Evolutionary conservation across 1,140 invertebrate genomes (phyloP), one percentile per base, ranked within the genome.

Genomic region (Sarcophaga bullata): DNA sequence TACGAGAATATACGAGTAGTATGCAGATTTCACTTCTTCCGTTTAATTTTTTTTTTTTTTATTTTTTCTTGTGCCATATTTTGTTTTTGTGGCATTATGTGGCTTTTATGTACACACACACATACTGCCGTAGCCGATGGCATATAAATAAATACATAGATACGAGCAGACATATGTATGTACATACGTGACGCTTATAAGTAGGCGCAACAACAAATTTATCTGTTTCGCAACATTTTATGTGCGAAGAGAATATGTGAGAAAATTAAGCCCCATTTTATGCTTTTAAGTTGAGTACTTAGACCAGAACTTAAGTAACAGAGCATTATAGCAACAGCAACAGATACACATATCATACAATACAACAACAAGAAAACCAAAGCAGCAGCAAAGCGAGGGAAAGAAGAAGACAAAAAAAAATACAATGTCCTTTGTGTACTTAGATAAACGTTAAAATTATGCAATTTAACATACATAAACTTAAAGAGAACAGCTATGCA

Each of bases 221-320:
- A 52, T 10, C 1, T 52, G 8, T 68, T 2, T 68, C 17, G 6
- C n/a, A 17, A 19, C 62, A 68, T 68, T 8, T 68, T n/a, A 19
- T 68, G 17, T 6, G 15, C 54, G 15, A 11, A 13, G 6, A 13
- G 54, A 58, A n/a, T 58, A 68, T 19, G 17, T 68, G 62, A 37
- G 25, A 17, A 68, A 19, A 68, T 68, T 17, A 68, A 68, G 62
- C 62, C 19, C 19, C 54, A 58, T 19, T 68, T 68, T 19, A 68
- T 68, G 62, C 62, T 68, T 19, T 68, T 68, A 68, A 19, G 62
- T 68, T 68, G n/a, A 68, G 62, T 68, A 68, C 62, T 68, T 68
- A 68, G 62, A 68, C 7, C 8, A n/a, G 25, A 37, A 37, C 25
- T 37, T 37, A 37, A 37, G 25, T 37, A 37, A 37, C 25, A 37